A percentile compares a stretch with the other conserved stretches of the same genome.
Evolutionary conservation across 2,797 vertebrate species (phyloP).

Genomic region (Momotus momota): DNA sequence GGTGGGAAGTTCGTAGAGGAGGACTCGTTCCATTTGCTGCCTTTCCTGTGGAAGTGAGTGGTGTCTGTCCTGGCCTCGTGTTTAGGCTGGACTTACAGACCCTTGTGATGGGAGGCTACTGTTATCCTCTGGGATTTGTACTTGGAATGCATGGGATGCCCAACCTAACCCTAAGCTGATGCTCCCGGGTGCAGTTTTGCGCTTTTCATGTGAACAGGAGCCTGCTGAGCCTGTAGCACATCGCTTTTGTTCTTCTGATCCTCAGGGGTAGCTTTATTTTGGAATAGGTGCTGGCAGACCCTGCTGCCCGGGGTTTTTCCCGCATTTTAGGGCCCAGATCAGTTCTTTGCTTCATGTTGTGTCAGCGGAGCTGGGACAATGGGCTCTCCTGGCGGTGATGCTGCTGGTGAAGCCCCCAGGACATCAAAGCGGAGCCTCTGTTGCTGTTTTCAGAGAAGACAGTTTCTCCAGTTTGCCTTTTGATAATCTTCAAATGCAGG

Average conservation of each 20-base stretch:
- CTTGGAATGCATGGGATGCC: background rate
- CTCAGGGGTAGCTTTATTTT: fast-evolving
- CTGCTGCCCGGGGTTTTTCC: fast-evolving
- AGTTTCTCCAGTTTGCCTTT: conserved; percentile 40
- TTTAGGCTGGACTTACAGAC: background rate
- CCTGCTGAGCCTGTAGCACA: fast-evolving
- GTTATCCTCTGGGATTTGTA: background rate
- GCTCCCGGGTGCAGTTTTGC: fast-evolving
- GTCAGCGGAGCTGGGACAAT: background rate
- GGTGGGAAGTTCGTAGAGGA: background rate
- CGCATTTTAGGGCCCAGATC: fast-evolving
- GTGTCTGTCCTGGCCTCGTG: background rate
- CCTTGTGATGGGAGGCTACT: background rate
- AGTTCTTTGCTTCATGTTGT: fast-evolving
- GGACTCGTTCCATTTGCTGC: fast-evolving
- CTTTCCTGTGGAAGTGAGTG: fast-evolving
- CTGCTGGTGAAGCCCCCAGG: background rate
- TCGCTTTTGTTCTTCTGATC: background rate
- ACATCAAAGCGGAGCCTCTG: background rate
- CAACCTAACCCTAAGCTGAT: fast-evolving
- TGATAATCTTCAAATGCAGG: conserved; percentile 36
- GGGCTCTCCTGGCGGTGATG: background rate
- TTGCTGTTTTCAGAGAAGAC: background rate
- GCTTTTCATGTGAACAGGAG: fast-evolving
- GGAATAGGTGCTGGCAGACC: fast-evolving